These are phyloP conservation scores for Hoplostethus mediterraneus DNA, from an alignment of 2,797 vertebrate species.

Conservation along the genomic window DNA sequence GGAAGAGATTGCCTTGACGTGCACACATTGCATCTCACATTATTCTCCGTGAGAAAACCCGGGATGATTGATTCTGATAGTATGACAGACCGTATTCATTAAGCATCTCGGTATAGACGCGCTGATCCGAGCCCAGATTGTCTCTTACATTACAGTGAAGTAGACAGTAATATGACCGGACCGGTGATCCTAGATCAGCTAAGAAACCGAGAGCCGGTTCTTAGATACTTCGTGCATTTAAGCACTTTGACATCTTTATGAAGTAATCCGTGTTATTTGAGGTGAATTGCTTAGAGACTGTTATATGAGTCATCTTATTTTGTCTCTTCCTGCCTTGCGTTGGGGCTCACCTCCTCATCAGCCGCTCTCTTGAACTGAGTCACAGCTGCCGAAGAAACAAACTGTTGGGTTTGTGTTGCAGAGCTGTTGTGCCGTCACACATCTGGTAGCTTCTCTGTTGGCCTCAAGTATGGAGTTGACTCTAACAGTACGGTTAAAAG, in stretches of 20 bases:
- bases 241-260: conserved; percentile 53
- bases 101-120: conserved; percentile 31
- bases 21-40: conserved; percentile 72
- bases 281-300: conserved; percentile 60
- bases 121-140: conserved; percentile 27
- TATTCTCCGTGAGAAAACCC: conserved; percentile 64
- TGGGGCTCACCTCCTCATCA: conserved; percentile 48
- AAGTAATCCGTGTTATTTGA: too few relatives aligned
- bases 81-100: conserved; percentile 74
- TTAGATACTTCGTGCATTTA: conserved; percentile 35
- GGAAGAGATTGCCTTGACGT: conserved; percentile 76
- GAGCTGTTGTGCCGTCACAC: conserved; percentile 1
- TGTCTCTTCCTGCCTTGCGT: conserved; percentile 51
- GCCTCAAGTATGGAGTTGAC: conserved; percentile 20
- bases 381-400: conserved; percentile 9
- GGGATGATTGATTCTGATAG: conserved; percentile 73
- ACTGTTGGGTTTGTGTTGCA: conserved; percentile 31
- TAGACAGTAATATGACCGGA: conserved; percentile 42
- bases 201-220: conserved; percentile 20
- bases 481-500: conserved; percentile 24
- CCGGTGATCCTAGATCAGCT: conserved; percentile 49
- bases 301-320: conserved; percentile 69
- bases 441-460: conserved; percentile 26
- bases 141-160: conserved; percentile 27
- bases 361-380: conserved; percentile 32